Base-by-base conservation (phyloP, 1,140 invertebrate species). In the Galleria mellonella region DNA sequence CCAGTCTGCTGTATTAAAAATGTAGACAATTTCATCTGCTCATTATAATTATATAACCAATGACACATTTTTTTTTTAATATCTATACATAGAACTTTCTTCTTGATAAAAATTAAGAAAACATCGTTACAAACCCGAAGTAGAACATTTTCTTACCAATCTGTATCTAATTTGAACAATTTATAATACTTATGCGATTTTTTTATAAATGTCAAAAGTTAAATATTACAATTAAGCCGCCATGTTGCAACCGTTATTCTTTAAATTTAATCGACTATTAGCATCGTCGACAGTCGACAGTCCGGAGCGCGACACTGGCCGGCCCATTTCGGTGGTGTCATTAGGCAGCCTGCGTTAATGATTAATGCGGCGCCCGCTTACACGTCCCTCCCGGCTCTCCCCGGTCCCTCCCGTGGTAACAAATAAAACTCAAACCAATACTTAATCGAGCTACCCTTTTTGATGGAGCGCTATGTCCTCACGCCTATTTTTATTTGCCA, bases 391-490 rank as follows among this genome's bases (percentile, higher is more conserved):
- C 60, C 57, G 52, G 47, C 51, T 36, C 41, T n/a, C n/a, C n/a
- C 37, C 41, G 30, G 40, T 36, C 40, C 35, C 38, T 32, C 47
- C 55, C 49, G 49, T 11, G 38, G 41, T 52, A 53, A 62, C 67
- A 68, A 78, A 81, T 78, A 81, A 83, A 79, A 84, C 75, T 66
- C 72, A 60, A 71, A 72, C 69, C 64, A 55, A 74, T 73, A 78
- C 74, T 78, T 84, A 84, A 84, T 82, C 73, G 76, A 77, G 69
- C 70, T 81, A 81, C 79, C 79, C 76, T 74, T 83, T n/a, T 79
- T 76, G 74, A 78, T 74, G 60, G 75, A 81, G 66, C 63, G 73
- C 59, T 63, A 57, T 72, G 70, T 68, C 67, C 64, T 67, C 49
- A 37, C 12, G 17, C 6, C 35, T 37, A 37, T 37, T 37, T 56